phyloP scores from a whole-genome alignment of 2,797 vertebrate species.

The Xiphophorus birchmanni region DNA sequence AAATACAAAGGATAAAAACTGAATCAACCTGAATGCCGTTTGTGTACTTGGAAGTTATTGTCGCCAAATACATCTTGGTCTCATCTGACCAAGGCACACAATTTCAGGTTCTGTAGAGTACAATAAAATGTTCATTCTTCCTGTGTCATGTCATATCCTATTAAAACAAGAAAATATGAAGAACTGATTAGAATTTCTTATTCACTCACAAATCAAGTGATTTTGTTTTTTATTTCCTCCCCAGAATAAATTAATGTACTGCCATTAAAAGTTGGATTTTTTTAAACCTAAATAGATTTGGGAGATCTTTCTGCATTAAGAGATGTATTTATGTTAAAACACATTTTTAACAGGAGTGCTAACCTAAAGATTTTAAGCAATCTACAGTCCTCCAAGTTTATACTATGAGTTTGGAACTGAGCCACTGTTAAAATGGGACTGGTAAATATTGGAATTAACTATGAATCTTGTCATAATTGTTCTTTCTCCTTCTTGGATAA shows the following conservation, averaged over 20 bases:
- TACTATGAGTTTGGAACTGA: slow-evolving; percentile 31
- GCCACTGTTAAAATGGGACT: slow-evolving; percentile 51
- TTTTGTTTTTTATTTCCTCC: background rate
- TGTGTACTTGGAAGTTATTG: background rate
- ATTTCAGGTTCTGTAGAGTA: background rate
- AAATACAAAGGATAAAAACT: slow-evolving; percentile 19
- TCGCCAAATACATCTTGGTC: background rate
- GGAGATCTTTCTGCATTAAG: background rate
- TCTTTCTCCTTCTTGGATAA: background rate
- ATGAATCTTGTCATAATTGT: slow-evolving; percentile 26
- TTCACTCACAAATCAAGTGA: background rate
- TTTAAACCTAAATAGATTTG: background rate
- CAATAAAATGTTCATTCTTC: background rate
- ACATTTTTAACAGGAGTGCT: background rate
- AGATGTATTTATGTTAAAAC: background rate
- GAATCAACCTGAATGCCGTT: slow-evolving; percentile 14
- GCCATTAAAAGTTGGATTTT: background rate
- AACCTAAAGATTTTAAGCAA: slow-evolving; percentile 35
- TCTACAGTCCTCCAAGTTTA: slow-evolving; percentile 62
- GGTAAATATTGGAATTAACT: slow-evolving; percentile 59
- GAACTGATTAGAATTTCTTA: background rate
- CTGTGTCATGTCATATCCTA: background rate
- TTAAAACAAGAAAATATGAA: background rate
- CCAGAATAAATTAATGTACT: background rate
- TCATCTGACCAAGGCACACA: background rate